A percentile compares a stretch with the other conserved stretches of the same genome.
Conservation (phyloP, 23 tunicate species). For the Oikopleura dioica region DNA sequence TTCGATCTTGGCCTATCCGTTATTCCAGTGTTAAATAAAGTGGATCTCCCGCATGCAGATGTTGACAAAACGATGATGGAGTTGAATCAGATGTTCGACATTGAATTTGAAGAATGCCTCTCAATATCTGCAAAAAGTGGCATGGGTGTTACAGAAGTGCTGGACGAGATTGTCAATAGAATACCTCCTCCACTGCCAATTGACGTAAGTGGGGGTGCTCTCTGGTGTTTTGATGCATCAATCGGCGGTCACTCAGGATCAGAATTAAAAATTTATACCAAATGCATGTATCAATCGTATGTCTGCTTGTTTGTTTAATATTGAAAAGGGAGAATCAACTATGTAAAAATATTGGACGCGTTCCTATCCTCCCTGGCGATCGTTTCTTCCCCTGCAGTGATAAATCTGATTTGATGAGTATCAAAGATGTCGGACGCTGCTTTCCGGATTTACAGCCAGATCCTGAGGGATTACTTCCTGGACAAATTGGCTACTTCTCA, state of each 20-base stretch:
- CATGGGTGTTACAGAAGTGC: constrained; percentile 21
- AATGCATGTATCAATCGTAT: no score
- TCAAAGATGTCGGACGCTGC: neutral
- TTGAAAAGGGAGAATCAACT: neutral
- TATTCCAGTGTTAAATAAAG: constrained; percentile 64
- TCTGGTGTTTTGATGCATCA: neutral
- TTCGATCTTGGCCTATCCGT: constrained; percentile 36
- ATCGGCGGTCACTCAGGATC: neutral
- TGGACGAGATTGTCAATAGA: constrained; percentile 15
- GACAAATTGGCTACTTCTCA: neutral
- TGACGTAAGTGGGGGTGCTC: neutral
- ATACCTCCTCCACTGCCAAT: neutral
- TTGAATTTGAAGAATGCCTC: constrained; percentile 26
- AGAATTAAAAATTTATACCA: no score
- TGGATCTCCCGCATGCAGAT: constrained; percentile 43
- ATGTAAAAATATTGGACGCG: neutral
- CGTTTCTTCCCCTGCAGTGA: neutral
- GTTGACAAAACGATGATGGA: constrained; percentile 30
- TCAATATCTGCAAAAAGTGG: constrained; percentile 56
- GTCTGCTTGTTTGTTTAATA: no score
- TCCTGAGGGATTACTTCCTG: neutral
- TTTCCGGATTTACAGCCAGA: neutral
- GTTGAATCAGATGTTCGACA: constrained; percentile 28
- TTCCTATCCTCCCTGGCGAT: neutral
- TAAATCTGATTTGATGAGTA: neutral